Base-by-base conservation (phyloP, 2,888 invertebrate species). In the Blastobasis lacticolella region DNA sequence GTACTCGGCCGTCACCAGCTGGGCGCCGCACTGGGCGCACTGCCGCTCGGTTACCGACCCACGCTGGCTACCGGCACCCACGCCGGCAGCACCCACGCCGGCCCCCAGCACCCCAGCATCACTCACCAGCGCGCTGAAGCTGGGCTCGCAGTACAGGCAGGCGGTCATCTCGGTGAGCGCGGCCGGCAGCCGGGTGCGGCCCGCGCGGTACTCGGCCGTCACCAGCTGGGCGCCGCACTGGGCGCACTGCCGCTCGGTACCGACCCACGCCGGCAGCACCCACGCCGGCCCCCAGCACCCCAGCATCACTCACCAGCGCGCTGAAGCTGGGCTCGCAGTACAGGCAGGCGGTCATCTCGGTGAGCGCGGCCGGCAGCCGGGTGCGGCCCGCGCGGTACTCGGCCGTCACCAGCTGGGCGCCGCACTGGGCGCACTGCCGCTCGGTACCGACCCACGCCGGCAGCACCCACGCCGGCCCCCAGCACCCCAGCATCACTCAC, bases 171-270 rank as follows among this genome's bases (percentile, higher is more conserved):
- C 57, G 36, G 53, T 55, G 46, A 57, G 51, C 8, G 57, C 57
- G 36, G 57, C 55, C 38, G 57, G 57, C 49, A 94, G 89, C 66
- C 93, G 92, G 38, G 91, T 92, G 69, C 94, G 92, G 59, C 94
- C 94, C 67, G 92, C 91, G 77, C 94, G 94, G 80, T 97, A 97
- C 70, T 96, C 94, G 7, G 95, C 96, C 49, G 91, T 92, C 1
- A 97, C 91, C 6, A 93, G 84, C 73, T 96, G 97, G 36, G 97
- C 94, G 36, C 95, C 95, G 76, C 98, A 97, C 54, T 92, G 90
- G 9, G 89, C 81, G 73, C 94, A 94, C 10, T 90, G 90, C 10
- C 90, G 90, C 40, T 92, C 93, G 63, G 92, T 6, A 98, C 95
- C 0, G 90, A 88, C 45, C 98, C 93, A 82, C 96, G 97, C 43